These are phyloP conservation scores for Alviniconcha strummeri DNA, from an alignment of 2,888 invertebrate genomes.

Conservation along the genomic window DNA sequence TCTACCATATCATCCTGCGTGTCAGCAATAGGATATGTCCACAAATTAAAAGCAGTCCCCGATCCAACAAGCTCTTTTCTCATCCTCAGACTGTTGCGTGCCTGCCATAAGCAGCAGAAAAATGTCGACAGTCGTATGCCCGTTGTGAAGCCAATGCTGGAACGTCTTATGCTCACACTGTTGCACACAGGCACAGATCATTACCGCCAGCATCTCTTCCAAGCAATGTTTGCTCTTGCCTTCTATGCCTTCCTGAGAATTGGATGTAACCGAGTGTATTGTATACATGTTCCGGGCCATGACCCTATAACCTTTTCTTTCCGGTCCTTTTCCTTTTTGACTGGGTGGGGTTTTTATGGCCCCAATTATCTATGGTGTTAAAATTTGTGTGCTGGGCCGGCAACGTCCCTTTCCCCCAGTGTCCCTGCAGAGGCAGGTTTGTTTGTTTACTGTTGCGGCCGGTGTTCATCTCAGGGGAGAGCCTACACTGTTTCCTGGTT, in stretches of 20 bases:
- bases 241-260: neutral
- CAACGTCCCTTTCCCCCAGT: too few species aligned
- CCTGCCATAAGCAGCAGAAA: neutral
- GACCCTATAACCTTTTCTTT: too few species aligned
- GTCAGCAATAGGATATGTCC: neutral
- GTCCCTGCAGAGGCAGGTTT: too few species aligned
- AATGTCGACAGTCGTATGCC: neutral
- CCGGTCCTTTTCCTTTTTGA: too few species aligned
- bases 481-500: too few species aligned
- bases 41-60: neutral
- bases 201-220: neutral
- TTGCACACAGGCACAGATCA: neutral
- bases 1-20: neutral
- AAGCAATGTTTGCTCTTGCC: neutral
- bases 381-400: too few species aligned
- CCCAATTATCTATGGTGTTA: too few species aligned
- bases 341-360: too few species aligned
- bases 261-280: too few species aligned
- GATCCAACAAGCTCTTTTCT: neutral
- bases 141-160: neutral
- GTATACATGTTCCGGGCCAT: too few species aligned
- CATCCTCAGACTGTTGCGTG: neutral
- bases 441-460: too few species aligned
- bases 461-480: too few species aligned
- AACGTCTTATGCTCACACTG: neutral